phyloP scores from a whole-genome alignment of 2,113 vertebrate species.

The Boleophthalmus pectinirostris region DNA sequence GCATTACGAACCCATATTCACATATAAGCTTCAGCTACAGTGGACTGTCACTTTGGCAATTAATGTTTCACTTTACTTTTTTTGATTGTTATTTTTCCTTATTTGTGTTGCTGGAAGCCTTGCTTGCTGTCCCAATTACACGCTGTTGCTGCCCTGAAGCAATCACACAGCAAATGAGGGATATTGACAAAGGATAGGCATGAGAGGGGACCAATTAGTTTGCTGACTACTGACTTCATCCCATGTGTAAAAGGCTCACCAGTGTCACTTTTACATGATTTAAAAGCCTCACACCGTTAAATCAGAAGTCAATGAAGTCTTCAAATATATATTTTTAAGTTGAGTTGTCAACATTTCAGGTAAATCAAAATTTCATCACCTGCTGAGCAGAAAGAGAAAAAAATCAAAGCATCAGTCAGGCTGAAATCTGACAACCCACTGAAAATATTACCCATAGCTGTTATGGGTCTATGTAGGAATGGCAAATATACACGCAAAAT shows the following conservation, averaged over 20 bases:
- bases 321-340: slow-evolving; percentile 82
- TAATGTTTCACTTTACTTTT: slow-evolving; percentile 38
- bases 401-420: slow-evolving; percentile 39
- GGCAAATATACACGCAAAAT: slow-evolving; percentile 78
- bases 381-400: slow-evolving; percentile 39
- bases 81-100: slow-evolving; percentile 30
- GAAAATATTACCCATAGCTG: slow-evolving; percentile 84
- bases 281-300: slow-evolving; percentile 80
- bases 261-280: slow-evolving; percentile 81
- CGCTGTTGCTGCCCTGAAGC: slow-evolving; percentile 78
- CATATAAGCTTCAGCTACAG: slow-evolving; percentile 45
- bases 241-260: slow-evolving; percentile 74
- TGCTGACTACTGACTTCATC: slow-evolving; percentile 80
- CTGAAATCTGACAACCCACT: slow-evolving; percentile 86
- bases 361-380: slow-evolving; percentile 28
- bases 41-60: slow-evolving; percentile 45
- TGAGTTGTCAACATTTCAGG: slow-evolving; percentile 84
- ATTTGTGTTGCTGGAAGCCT: slow-evolving; percentile 31
- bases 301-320: slow-evolving; percentile 84
- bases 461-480: slow-evolving; percentile 80
- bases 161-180: slow-evolving; percentile 76
- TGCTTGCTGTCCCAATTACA: slow-evolving; percentile 60
- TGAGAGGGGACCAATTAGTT: slow-evolving; percentile 73
- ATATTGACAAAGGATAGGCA: slow-evolving; percentile 76
- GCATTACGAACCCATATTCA: slow-evolving; percentile 49